Percentiles rank a stretch among this genome's conserved stretches.
Evolutionary conservation across 2,888 invertebrate species (phyloP).

Genomic region (Xestoiulus laeticollis): DNA sequence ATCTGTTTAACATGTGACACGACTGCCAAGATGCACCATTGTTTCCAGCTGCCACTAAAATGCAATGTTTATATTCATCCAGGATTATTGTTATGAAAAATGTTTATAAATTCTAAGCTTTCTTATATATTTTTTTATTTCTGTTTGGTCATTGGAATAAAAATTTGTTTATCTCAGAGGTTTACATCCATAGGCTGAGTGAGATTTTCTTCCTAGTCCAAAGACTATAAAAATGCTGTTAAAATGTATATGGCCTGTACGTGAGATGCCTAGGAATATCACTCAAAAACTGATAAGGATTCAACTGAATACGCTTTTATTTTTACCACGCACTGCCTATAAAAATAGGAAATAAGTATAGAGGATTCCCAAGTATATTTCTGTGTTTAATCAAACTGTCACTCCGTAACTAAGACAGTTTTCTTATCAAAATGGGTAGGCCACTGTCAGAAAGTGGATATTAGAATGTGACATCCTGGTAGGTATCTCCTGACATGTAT

Average conservation of each 20-base stretch:
- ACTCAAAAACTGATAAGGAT: not conserved
- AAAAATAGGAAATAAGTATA: not conserved
- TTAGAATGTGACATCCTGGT: not conserved
- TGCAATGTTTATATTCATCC: conserved; percentile 39
- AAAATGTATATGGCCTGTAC: conserved; percentile 35
- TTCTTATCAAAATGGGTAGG: conserved; percentile 25
- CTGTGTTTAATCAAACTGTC: conserved; percentile 38
- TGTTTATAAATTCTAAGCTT: conserved; percentile 43
- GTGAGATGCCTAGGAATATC: not conserved
- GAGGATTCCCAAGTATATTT: not conserved
- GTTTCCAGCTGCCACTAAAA: conserved; percentile 38
- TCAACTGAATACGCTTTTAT: not conserved
- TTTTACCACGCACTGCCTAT: conserved; percentile 8
- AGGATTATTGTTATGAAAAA: conserved; percentile 41
- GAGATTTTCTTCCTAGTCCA: conserved; percentile 31
- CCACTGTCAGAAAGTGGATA: not conserved
- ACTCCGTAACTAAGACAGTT: conserved; percentile 39
- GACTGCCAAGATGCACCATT: conserved; percentile 36
- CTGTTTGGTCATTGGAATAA: conserved; percentile 16
- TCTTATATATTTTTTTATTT: conserved; percentile 23
- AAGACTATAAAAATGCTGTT: conserved; percentile 37
- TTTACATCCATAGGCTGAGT: not conserved
- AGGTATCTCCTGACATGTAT: conserved; percentile 11
- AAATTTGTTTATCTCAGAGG: conserved; percentile 40
- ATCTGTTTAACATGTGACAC: conserved; percentile 40